Percentiles rank a stretch among this genome's conserved stretches.
These are phyloP conservation scores for Limnephilus lunatus DNA, from an alignment of 2,888 invertebrate genomes.

Conservation along the genomic window DNA sequence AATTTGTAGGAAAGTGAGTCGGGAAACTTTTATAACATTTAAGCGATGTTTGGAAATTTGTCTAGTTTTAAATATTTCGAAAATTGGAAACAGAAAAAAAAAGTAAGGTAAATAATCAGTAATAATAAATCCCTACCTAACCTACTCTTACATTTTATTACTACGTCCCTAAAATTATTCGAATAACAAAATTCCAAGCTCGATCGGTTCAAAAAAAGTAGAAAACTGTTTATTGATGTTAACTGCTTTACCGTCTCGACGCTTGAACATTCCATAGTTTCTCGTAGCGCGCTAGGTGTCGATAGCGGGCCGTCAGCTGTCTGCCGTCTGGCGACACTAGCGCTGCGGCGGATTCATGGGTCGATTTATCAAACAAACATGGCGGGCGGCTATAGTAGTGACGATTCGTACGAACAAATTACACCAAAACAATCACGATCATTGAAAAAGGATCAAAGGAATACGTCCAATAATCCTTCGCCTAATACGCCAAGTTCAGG, in stretches of 20 bases:
- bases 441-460: slow-evolving; percentile 45
- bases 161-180: not conserved
- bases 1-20: too few relatives aligned
- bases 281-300: slow-evolving; percentile 42
- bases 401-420: slow-evolving; percentile 51
- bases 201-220: not conserved
- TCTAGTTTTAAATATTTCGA: too few relatives aligned
- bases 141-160: too few relatives aligned
- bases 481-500: slow-evolving; percentile 24
- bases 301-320: slow-evolving; percentile 42
- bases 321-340: slow-evolving; percentile 49
- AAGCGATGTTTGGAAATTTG: too few relatives aligned
- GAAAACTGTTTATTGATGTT: not conserved
- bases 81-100: too few relatives aligned
- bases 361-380: slow-evolving; percentile 57
- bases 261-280: not conserved
- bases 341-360: slow-evolving; percentile 47
- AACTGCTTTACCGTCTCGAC: slow-evolving; percentile 34
- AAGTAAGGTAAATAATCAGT: too few relatives aligned
- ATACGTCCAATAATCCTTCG: slow-evolving; percentile 16
- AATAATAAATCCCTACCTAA: too few relatives aligned
- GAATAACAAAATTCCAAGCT: not conserved
- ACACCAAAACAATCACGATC: slow-evolving; percentile 49
- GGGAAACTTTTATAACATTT: too few relatives aligned
- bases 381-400: slow-evolving; percentile 53